Conservation (phyloP, 2,888 invertebrate genomes). For the Drosophila eohydei region DNA sequence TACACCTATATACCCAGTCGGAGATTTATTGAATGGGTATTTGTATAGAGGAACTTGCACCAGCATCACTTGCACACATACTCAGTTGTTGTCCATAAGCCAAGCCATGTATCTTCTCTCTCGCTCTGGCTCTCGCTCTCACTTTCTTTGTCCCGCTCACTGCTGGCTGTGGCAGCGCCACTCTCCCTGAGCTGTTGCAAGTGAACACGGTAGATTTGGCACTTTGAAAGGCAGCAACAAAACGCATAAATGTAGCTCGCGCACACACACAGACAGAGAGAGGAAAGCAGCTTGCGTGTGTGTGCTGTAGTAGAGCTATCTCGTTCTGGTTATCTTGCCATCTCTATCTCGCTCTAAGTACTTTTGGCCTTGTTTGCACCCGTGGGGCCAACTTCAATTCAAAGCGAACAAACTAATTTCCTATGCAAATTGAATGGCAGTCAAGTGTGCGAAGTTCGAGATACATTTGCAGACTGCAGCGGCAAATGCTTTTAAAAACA, state of each 20-base stretch:
- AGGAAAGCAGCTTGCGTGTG: neutral
- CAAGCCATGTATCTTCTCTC: conserved; percentile 8
- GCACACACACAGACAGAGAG: conserved; percentile 41
- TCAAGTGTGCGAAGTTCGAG: conserved; percentile 82
- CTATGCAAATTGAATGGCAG: conserved; percentile 83
- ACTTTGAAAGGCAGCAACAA: conserved; percentile 60
- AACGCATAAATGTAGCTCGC: conserved; percentile 64
- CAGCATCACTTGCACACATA: conserved; percentile 21
- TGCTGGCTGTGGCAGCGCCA: neutral
- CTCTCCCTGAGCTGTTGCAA: conserved; percentile 44
- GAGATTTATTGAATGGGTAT: neutral
- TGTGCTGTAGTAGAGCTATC: conserved; percentile 4
- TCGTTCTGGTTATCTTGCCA: conserved; percentile 5
- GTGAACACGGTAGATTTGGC: conserved; percentile 60
- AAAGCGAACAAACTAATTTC: conserved; percentile 83
- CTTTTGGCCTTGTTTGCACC: conserved; percentile 77
- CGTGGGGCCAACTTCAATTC: conserved; percentile 80
- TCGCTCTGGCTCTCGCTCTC: neutral
- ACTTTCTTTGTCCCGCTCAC: neutral
- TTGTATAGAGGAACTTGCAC: conserved; percentile 14
- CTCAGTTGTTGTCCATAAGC: conserved; percentile 35
- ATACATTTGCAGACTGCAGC: conserved; percentile 75
- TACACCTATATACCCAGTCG: neutral
- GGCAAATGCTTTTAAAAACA: conserved; percentile 77
- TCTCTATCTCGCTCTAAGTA: conserved; percentile 33